phyloP scores from a whole-genome alignment of 2,888 invertebrate genomes.

The Proisotoma minuta region DNA sequence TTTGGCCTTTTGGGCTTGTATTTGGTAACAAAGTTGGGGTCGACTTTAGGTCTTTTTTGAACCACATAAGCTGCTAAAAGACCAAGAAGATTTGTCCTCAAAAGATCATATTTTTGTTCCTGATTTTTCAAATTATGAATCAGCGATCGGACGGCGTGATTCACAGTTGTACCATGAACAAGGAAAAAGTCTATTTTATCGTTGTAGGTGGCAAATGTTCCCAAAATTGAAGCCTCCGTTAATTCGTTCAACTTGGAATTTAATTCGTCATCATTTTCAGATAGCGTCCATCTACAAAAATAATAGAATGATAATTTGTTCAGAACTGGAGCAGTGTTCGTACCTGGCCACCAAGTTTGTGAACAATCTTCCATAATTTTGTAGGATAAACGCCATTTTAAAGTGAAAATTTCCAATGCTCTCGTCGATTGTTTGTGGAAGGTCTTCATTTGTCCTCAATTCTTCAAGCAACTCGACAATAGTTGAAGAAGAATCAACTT shows the following conservation, averaged over 20 bases:
- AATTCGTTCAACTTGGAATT: not conserved
- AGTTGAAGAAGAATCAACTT: too few relatives aligned
- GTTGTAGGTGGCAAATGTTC: not conserved
- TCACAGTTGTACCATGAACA: not conserved
- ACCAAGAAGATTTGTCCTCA: not conserved
- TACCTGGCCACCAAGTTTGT: not conserved
- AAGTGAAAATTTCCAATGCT: not conserved
- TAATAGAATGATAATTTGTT: not conserved
- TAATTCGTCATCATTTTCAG: not conserved
- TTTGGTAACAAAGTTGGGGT: not conserved
- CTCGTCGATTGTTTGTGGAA: not conserved
- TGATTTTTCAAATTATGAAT: not conserved
- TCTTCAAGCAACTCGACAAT: too few relatives aligned
- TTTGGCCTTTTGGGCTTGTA: not conserved
- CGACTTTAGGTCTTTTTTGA: not conserved
- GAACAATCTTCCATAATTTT: not conserved
- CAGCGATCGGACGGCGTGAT: not conserved
- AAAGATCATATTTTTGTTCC: not conserved
- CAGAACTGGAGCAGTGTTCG: too few relatives aligned
- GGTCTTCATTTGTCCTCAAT: too few relatives aligned
- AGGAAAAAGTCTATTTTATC: not conserved
- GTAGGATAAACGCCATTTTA: not conserved
- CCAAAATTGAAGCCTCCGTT: not conserved
- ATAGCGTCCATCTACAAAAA: not conserved
- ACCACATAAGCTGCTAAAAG: not conserved